Evolutionary conservation across 2,888 invertebrate species (phyloP).

Genomic region (Pollenia amentaria): DNA sequence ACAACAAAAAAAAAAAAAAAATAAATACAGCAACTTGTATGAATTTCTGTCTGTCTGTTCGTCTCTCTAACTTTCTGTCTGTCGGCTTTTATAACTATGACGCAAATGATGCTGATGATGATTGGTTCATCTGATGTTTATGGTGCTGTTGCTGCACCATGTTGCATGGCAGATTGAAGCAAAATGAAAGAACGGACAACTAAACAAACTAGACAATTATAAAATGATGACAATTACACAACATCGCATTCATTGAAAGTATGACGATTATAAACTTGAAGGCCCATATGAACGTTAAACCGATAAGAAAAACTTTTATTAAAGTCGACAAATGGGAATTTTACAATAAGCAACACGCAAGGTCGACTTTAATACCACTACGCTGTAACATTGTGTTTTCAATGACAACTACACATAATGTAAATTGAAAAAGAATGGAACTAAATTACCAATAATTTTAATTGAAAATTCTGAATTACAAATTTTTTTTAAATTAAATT

Average conservation of each 20-base stretch:
- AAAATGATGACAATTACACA: slow-evolving; percentile 82
- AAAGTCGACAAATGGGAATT: slow-evolving; percentile 27
- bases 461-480: too few species aligned
- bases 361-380: not conserved
- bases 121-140: slow-evolving; percentile 66
- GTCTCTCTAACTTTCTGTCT: slow-evolving; percentile 23
- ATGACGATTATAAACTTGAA: slow-evolving; percentile 58
- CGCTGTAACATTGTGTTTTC: not conserved
- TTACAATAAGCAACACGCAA: not conserved
- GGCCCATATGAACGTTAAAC: slow-evolving; percentile 18
- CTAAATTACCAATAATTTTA: too few species aligned
- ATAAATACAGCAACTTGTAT: slow-evolving; percentile 74
- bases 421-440: too few species aligned
- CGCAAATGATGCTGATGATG: slow-evolving; percentile 59
- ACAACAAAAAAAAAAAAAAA: slow-evolving; percentile 56
- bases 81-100: slow-evolving; percentile 50
- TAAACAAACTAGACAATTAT: slow-evolving; percentile 79
- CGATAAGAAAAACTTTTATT: slow-evolving; percentile 40
- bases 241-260: slow-evolving; percentile 63
- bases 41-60: slow-evolving; percentile 21
- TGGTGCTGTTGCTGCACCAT: slow-evolving; percentile 23
- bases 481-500: too few species aligned
- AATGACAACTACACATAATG: too few species aligned
- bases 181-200: slow-evolving; percentile 59
- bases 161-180: slow-evolving; percentile 41